Evolutionary conservation across 2,888 invertebrate species (phyloP).

Genomic region (Dinocampus coccinellae): DNA sequence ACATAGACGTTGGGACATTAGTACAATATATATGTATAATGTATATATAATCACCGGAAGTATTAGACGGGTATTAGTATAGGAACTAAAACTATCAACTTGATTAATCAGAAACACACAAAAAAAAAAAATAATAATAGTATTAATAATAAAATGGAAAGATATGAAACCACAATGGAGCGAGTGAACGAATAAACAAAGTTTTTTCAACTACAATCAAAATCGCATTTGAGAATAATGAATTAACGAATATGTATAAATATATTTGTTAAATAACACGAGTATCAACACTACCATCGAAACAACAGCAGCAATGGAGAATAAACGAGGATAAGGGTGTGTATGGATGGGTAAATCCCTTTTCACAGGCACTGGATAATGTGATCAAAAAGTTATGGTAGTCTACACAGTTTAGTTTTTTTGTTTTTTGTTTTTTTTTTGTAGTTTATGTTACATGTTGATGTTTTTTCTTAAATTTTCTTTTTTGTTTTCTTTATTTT

Average conservation of each 20-base stretch:
- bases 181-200: conserved; percentile 9
- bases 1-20: no score
- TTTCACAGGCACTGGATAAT: conserved; percentile 23
- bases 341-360: conserved; percentile 22
- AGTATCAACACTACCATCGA: no score
- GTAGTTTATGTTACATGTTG: no score
- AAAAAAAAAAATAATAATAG: not conserved
- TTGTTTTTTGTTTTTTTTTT: not conserved
- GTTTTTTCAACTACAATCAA: conserved; percentile 18
- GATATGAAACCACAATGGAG: no score
- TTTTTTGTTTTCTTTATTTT: no score
- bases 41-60: no score
- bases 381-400: conserved; percentile 33
- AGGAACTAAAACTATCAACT: no score
- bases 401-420: not conserved
- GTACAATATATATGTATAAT: no score
- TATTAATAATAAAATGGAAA: not conserved
- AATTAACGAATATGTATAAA: not conserved
- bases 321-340: not conserved
- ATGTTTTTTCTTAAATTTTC: not conserved
- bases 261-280: no score
- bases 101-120: not conserved
- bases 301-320: not conserved
- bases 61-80: no score
- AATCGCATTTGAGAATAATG: conserved; percentile 17